phyloP scores from a whole-genome alignment of 2,888 invertebrate genomes.

The Caprella mutica region DNA sequence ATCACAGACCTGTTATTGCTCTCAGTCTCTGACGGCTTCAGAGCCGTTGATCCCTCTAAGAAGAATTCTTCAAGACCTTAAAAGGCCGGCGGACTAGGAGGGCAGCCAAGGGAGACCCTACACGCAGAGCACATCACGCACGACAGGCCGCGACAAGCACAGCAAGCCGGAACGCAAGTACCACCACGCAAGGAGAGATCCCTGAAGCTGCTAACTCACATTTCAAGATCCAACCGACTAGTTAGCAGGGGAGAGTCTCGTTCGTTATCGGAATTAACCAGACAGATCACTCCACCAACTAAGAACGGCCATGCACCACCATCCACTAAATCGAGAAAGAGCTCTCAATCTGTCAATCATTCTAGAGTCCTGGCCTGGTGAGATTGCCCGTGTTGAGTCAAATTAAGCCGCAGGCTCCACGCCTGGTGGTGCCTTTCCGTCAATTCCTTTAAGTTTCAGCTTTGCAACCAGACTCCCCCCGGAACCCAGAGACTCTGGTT shows the following conservation, averaged over 20 bases:
- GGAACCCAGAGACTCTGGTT: conserved; percentile 54
- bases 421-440: conserved; percentile 55
- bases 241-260: conserved; percentile 53
- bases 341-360: conserved; percentile 59
- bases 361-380: conserved; percentile 53
- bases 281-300: conserved; percentile 61
- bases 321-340: conserved; percentile 45
- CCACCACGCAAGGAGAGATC: too few relatives aligned
- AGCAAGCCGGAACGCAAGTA: too few relatives aligned
- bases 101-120: too few relatives aligned
- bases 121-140: too few relatives aligned
- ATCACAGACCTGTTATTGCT: conserved; percentile 41
- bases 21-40: neutral
- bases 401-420: conserved; percentile 62
- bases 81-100: too few relatives aligned
- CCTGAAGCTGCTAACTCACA: too few relatives aligned
- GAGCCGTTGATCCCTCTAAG: conserved; percentile 52
- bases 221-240: conserved; percentile 40
- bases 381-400: conserved; percentile 51
- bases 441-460: conserved; percentile 52
- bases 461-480: conserved; percentile 55
- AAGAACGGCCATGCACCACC: conserved; percentile 60
- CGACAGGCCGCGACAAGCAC: too few relatives aligned
- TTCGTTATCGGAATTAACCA: conserved; percentile 64
- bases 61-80: too few relatives aligned